phyloP scores from a whole-genome alignment of 2,797 vertebrate genomes.

The Heteromormyrus szaboi region DNA sequence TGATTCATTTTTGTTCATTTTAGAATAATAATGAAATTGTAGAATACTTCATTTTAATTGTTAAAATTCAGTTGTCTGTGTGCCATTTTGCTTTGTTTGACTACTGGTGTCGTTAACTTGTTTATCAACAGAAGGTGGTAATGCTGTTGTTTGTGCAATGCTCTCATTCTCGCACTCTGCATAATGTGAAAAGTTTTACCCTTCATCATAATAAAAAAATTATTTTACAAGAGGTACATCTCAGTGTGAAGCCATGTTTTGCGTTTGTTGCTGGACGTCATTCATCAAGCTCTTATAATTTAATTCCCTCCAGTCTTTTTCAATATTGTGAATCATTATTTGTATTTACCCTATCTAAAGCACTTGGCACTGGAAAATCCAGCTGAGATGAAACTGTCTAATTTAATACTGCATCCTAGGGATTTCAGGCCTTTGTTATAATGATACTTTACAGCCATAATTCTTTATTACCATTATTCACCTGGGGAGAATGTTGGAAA shows the following conservation, averaged over 20 bases:
- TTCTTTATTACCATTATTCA: constrained; percentile 52
- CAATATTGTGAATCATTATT: constrained; percentile 43
- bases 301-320: constrained; percentile 23
- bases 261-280: constrained; percentile 19
- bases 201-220: not conserved
- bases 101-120: not conserved
- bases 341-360: constrained; percentile 38
- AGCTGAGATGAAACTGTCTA: constrained; percentile 59
- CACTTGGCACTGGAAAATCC: constrained; percentile 36
- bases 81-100: not conserved
- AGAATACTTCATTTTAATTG: not conserved
- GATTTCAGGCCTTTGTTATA: constrained; percentile 46
- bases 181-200: not conserved
- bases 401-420: constrained; percentile 45
- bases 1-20: not conserved
- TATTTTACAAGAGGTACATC: not conserved
- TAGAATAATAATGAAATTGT: not conserved
- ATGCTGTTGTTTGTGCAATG: not conserved
- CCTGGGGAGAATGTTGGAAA: constrained; percentile 42
- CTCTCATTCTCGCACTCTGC: not conserved
- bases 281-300: constrained; percentile 33
- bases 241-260: not conserved
- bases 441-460: constrained; percentile 45
- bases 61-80: not conserved
- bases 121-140: not conserved